Percentiles rank a stretch among this genome's conserved stretches.
Evolutionary conservation across 2,888 invertebrate genomes (phyloP).

Genomic region (Agriotes lineatus): DNA sequence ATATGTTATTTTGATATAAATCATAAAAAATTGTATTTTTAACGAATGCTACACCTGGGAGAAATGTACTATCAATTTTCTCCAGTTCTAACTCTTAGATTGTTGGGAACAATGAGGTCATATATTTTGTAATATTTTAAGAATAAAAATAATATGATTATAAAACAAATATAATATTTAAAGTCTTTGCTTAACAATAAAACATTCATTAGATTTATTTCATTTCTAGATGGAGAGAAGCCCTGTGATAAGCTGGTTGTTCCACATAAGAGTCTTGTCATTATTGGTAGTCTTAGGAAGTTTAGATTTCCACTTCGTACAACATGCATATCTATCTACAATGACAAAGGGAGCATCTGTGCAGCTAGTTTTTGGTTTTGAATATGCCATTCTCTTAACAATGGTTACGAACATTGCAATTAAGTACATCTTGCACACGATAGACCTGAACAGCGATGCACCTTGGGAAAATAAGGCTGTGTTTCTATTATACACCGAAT

Average conservation of each 20-base stretch:
- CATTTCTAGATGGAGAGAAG: slow-evolving; percentile 95
- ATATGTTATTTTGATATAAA: no score
- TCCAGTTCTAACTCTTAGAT: no score
- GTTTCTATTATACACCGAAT: slow-evolving; percentile 94
- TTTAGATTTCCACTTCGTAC: slow-evolving; percentile 90
- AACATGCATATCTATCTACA: slow-evolving; percentile 94
- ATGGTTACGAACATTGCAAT: slow-evolving; percentile 93
- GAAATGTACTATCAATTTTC: no score
- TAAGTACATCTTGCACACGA: slow-evolving; percentile 90
- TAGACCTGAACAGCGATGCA: slow-evolving; percentile 91
- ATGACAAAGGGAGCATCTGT: slow-evolving; percentile 95
- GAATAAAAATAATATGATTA: no score
- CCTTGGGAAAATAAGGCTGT: slow-evolving; percentile 99
- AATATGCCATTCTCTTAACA: slow-evolving; percentile 96
- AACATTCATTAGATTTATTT: no score
- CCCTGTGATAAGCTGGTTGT: slow-evolving; percentile 95
- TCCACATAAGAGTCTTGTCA: slow-evolving; percentile 91
- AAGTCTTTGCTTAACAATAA: no score
- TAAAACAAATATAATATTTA: no score
- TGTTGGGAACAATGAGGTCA: no score
- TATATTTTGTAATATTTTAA: no score
- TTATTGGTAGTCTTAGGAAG: slow-evolving; percentile 84
- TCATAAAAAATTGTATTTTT: no score
- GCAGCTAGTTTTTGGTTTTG: slow-evolving; percentile 99
- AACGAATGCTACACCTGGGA: no score